Base-by-base conservation (phyloP, 2,888 invertebrate species). In the Sinohyriopsis cumingii region DNA sequence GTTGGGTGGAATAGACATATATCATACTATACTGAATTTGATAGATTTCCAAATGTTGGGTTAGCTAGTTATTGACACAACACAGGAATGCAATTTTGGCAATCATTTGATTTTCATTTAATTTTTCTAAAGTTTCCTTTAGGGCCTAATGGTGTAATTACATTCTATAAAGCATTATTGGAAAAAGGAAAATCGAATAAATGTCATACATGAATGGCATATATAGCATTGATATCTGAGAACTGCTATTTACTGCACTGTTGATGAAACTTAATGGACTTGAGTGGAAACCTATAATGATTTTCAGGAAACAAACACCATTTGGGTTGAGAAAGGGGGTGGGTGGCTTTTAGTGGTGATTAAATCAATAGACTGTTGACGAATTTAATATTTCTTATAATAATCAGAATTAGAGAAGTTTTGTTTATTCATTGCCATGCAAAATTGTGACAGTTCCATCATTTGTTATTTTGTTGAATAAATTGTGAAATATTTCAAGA, bases 41-140 rank as follows among this genome's bases (percentile, higher is more conserved):
- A 71, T 67, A 61, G 28, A 45, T 45, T 45, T 45, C 45, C 45
- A 45, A 45, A 45, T 45, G 45, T 45, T 45, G 45, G 45, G 12
- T 45, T 45, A 45, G 45, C 15, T 45, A 15, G 45, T 15, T 45
- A 45, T 45, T 45, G 45, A 45, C 45, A 15, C 0, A 45, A 45
- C 45, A 45, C 45, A 45, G 45, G 45, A 45, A 45, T 45, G 45
- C 45, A 45, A 45, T 45, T 76, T 65, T 69, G 69, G 71, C 73
- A 73, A 69, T 73, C 73, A 73, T 76, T 73, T 73, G 73, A 76
- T 76, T 76, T 76, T 76, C 73, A 71, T 73, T 67, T 73, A 71
- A 76, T 76, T 76, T 73, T 73, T 73, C 67, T 28, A 63, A 77
- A 72, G 72, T 76, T 71, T 72, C 69, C 72, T 74, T 70, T 68